These are phyloP conservation scores for Lacerta agilis DNA, from an alignment of 2,797 vertebrate genomes.

Conservation along the genomic window DNA sequence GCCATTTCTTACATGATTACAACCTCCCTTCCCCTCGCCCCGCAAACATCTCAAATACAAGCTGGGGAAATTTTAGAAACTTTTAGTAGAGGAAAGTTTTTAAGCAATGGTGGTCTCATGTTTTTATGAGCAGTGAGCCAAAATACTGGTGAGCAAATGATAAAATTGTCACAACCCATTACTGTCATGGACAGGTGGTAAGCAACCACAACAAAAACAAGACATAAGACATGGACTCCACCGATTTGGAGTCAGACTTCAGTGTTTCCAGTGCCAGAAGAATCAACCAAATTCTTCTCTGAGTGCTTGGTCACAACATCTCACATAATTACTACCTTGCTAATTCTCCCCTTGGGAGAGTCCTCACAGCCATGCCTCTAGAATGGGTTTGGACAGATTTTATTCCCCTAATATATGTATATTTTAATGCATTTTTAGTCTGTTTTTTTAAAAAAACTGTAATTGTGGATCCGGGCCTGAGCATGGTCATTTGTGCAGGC, in stretches of 20 bases:
- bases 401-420: too few species aligned
- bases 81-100: not conserved
- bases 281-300: not conserved
- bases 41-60: not conserved
- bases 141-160: not conserved
- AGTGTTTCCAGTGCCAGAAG: not conserved
- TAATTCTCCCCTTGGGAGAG: not conserved
- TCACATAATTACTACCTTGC: not conserved
- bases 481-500: too few species aligned
- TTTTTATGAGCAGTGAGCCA: not conserved
- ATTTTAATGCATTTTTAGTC: too few species aligned
- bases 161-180: not conserved
- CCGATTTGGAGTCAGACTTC: not conserved
- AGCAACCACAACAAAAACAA: not conserved
- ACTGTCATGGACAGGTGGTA: not conserved
- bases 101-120: not conserved
- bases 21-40: not conserved
- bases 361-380: not conserved
- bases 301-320: not conserved
- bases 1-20: constrained; percentile 29
- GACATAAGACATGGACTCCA: not conserved
- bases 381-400: too few species aligned
- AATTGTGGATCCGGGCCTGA: too few species aligned
- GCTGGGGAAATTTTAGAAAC: not conserved
- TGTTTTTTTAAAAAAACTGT: too few species aligned